A percentile compares a stretch with the other conserved stretches of the same genome.
phyloP scores from a whole-genome alignment of 2,888 invertebrate genomes.

The Pollenia angustigena region DNA sequence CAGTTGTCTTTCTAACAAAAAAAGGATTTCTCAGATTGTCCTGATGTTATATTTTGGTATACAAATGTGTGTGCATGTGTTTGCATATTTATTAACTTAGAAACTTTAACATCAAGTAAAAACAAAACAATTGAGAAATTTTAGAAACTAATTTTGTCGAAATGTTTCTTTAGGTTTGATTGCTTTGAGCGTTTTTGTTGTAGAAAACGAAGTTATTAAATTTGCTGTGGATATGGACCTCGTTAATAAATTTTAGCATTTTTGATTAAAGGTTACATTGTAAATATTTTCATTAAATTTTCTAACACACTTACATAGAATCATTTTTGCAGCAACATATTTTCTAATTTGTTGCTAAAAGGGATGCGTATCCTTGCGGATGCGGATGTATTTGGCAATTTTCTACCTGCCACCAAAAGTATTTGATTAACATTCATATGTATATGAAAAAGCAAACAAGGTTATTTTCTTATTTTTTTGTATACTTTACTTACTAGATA shows the following conservation, averaged over 20 bases:
- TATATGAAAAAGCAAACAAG: not conserved
- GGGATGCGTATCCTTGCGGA: not conserved
- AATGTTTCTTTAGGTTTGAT: too few species aligned
- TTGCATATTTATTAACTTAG: not conserved
- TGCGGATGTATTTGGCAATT: not conserved
- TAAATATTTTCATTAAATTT: too few species aligned
- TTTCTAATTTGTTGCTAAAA: not conserved
- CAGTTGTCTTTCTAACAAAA: not conserved
- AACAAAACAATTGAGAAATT: too few species aligned
- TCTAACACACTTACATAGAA: too few species aligned
- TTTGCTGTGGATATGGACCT: not conserved
- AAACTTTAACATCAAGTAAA: too few species aligned
- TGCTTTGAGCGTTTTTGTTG: too few species aligned
- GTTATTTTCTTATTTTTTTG: not conserved
- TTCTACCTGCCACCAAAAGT: conserved; percentile 3
- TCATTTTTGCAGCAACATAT: not conserved
- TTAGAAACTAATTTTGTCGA: too few species aligned
- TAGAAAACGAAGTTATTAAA: too few species aligned
- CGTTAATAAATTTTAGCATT: conserved; percentile 55
- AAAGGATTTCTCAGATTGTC: not conserved
- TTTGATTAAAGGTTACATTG: conserved; percentile 57
- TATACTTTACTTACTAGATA: too few species aligned
- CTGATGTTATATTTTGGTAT: not conserved
- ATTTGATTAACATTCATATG: conserved; percentile 10
- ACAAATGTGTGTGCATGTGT: not conserved